phyloP scores from a whole-genome alignment of 2,888 invertebrate species.

The Spisula subtruncata region DNA sequence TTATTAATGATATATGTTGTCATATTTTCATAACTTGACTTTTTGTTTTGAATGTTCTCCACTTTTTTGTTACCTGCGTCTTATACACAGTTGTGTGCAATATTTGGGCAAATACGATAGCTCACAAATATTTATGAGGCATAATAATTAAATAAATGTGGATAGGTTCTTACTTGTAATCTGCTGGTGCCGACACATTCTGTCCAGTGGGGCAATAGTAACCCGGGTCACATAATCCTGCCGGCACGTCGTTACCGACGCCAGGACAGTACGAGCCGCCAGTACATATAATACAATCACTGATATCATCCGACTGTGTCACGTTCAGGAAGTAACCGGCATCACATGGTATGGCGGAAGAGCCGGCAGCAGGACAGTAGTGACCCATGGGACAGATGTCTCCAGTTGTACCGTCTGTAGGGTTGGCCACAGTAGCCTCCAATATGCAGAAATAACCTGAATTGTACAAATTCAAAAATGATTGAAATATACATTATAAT shows the following conservation, averaged over 20 bases:
- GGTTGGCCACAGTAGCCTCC: constrained; percentile 76
- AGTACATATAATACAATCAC: constrained; percentile 83
- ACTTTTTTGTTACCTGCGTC: too few species aligned
- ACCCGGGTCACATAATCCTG: constrained; percentile 83
- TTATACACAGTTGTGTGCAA: too few species aligned
- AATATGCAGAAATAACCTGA: constrained; percentile 84
- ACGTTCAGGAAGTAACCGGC: constrained; percentile 83
- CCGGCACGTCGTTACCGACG: constrained; percentile 77
- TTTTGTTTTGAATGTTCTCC: too few species aligned
- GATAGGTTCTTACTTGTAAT: constrained; percentile 75
- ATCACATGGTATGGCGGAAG: constrained; percentile 76
- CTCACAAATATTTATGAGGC: too few species aligned
- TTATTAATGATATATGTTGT: too few species aligned
- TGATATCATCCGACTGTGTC: constrained; percentile 76
- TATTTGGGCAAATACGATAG: too few species aligned
- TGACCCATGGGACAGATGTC: constrained; percentile 84
- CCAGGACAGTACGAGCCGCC: constrained; percentile 84
- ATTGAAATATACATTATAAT: too few species aligned
- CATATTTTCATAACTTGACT: too few species aligned
- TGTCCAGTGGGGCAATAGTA: constrained; percentile 86
- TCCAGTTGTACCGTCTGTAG: constrained; percentile 82
- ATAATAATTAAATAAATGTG: neutral
- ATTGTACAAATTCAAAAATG: neutral
- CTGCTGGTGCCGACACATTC: constrained; percentile 82
- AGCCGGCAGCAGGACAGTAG: constrained; percentile 83